phyloP scores from a whole-genome alignment of 2,888 invertebrate species.

The Parthenolecanium corni region DNA sequence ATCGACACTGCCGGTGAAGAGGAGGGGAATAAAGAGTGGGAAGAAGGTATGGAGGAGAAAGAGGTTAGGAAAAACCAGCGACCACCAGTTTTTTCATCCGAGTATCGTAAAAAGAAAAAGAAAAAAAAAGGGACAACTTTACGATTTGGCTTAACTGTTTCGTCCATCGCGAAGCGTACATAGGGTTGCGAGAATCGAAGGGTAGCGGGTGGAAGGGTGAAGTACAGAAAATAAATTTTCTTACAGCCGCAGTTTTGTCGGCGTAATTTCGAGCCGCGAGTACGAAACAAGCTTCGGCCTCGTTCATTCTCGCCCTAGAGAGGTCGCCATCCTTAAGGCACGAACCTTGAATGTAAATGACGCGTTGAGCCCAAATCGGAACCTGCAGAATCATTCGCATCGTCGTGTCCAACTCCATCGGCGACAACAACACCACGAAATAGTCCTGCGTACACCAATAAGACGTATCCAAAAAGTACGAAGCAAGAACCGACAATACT shows the following conservation, averaged over 20 bases:
- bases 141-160: too few species aligned
- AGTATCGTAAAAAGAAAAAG: too few species aligned
- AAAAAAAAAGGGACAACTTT: too few species aligned
- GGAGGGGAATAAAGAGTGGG: too few species aligned
- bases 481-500: too few species aligned
- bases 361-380: slow-evolving; percentile 93
- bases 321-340: slow-evolving; percentile 93
- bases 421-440: slow-evolving; percentile 89
- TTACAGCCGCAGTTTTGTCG: slow-evolving; percentile 87
- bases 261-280: slow-evolving; percentile 91
- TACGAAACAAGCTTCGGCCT: slow-evolving; percentile 95
- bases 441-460: slow-evolving; percentile 59
- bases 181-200: too few species aligned
- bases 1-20: too few species aligned
- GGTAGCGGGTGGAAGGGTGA: too few species aligned
- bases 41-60: too few species aligned
- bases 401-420: slow-evolving; percentile 93
- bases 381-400: slow-evolving; percentile 86
- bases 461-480: background rate
- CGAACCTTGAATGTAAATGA: slow-evolving; percentile 93
- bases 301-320: slow-evolving; percentile 89
- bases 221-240: slow-evolving; percentile 35
- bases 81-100: too few species aligned
- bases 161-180: too few species aligned
- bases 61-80: too few species aligned